These are phyloP conservation scores for Otocyon megalotis DNA, from an alignment of 2,113 vertebrate species.

Conservation along the genomic window DNA sequence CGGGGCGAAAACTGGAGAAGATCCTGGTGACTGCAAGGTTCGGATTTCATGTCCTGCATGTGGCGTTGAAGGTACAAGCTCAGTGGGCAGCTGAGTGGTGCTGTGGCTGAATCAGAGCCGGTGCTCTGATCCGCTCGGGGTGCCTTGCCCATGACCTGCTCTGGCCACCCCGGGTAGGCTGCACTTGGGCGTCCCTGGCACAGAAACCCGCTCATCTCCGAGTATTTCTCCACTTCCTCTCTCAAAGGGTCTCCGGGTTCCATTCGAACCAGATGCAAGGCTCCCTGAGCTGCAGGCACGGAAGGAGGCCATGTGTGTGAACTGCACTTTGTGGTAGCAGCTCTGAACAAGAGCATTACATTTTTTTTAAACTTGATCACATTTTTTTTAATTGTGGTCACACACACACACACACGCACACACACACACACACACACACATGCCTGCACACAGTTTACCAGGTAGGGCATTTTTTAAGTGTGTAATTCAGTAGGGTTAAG, in stretches of 20 bases:
- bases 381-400: not conserved
- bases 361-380: not conserved
- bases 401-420: not conserved
- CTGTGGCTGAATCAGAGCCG: not conserved
- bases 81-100: accelerated
- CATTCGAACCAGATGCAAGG: not conserved
- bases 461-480: not conserved
- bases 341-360: slow-evolving; percentile 18
- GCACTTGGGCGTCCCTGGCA: not conserved
- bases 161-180: not conserved
- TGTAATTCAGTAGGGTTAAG: not conserved
- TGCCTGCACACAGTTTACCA: not conserved
- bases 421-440: not conserved
- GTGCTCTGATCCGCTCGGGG: accelerated
- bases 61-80: not conserved
- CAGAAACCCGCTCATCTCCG: not conserved
- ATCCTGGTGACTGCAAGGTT: not conserved
- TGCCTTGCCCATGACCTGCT: not conserved
- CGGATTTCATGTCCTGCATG: not conserved
- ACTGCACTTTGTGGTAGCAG: slow-evolving; percentile 52
- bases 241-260: not conserved
- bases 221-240: not conserved
- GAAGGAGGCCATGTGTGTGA: not conserved
- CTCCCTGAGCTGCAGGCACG: accelerated
- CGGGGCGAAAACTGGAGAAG: not conserved